Base-by-base conservation (phyloP, 2,888 invertebrate species). In the Ormia ochracea region DNA sequence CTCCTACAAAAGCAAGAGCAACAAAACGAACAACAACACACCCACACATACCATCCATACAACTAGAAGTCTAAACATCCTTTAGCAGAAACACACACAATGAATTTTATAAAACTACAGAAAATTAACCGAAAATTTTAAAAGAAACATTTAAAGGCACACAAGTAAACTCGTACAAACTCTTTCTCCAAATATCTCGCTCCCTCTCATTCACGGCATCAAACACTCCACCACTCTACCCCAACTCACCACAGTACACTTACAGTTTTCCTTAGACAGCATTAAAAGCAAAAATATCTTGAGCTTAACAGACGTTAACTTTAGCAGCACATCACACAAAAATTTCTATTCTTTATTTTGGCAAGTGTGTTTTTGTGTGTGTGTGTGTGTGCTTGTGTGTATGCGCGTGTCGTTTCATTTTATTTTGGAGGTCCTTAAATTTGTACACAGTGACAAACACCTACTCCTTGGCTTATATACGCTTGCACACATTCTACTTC, bases 121-220 rank as follows among this genome's bases (percentile, higher is more conserved):
- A 69, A 80, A 70, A 74, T 79, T 74, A 74, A 80, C 66, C 48
- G 12, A 36, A 48, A 65, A 70, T 66, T 17, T 52, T 33, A 38
- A 50, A 63, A 78, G 26, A 7, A 54, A 28, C 74, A 41, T 9
- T 50, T 17, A 41, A 43, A 26, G 4, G 10, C 17, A 41, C 28
- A 73, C 23, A 14, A 56, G 36, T 38, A 73, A 48, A 9, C 21
- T 28, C 33, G 28, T 10, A 31, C 33, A 26, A 50, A 19, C 26
- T 41, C 12, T 9, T 23, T 26, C 26, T 14, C 1, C 14, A 5
- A 19, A 33, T 26, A 14, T 12, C 45, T 36, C 17, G 5, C 59
- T 26, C 9, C n/a, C 14, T 36, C 33, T 31, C 6, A 3, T 28
- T 7, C 41, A 14, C n/a, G n/a, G n/a, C n/a, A n/a, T n/a, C n/a